Base-by-base conservation (phyloP, 1,140 invertebrate species). In the Vollenhovia emeryi region DNA sequence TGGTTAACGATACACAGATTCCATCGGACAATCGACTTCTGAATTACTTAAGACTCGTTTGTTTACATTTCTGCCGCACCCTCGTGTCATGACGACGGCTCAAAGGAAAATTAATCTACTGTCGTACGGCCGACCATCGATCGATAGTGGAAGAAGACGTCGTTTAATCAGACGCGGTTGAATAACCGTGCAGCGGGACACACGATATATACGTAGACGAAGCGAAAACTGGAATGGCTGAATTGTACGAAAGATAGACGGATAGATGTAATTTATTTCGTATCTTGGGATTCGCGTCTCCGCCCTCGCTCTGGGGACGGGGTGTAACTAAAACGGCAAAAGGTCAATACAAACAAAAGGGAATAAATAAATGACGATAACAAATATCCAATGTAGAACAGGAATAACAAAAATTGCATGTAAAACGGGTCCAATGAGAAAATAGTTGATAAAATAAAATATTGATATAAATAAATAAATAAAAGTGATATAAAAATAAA, bases 111-210 rank as follows among this genome's bases (percentile, higher is more conserved):
- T 82, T 73, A 73, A 82, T 82, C 50, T 82, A 82, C 66, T 24
- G 66, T 45, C 66, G 33, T 13, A 60, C 48, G 24, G 36, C 15
- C 50, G 59, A 11, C 48, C 27, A 36, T 59, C 78, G 50, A 82
- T 82, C 66, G 78, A 82, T 82, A 82, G 50, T 45, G 36, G 78
- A 71, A 80, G 78, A 80, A 82, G 78, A 82, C 33, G n/a, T 43
- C 78, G 78, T 73, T 45, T 82, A 73, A 82, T 82, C 78, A 82
- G 66, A 73, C 24, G 18, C 48, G 50, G 33, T 3, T 33, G 50
- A 43, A 18, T 43, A 57, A 71, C 50, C 62, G 50, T 18, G 24
- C 18, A 3, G n/a, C 30, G 43, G 30, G 13, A 55, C 33, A 13
- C 15, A 21, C 15, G 45, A 27, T 52, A 48, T 59, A 40, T 30